Evolutionary conservation across 2,797 vertebrate genomes (phyloP).

Genomic region (Anabacerthia variegaticeps): DNA sequence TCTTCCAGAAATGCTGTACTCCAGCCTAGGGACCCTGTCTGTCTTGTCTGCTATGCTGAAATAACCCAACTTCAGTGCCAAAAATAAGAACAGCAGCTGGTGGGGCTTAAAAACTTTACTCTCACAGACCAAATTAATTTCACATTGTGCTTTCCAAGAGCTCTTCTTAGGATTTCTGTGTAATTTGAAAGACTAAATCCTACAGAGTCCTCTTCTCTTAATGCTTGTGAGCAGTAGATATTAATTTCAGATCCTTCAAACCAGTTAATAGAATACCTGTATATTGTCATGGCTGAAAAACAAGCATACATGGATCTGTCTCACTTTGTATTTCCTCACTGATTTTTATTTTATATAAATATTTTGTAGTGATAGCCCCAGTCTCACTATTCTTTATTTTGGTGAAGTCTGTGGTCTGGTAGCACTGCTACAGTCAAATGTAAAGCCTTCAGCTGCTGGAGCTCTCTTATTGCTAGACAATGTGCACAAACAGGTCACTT

Average conservation of each 20-base stretch:
- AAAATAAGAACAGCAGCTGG: constrained; percentile 12
- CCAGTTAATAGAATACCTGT: not conserved
- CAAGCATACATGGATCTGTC: not conserved
- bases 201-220: not conserved
- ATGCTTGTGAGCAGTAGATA: not conserved
- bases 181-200: not conserved
- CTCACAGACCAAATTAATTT: not conserved
- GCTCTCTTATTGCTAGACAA: not conserved
- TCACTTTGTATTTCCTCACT: not conserved
- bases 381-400: not conserved
- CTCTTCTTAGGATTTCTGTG: not conserved
- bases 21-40: not conserved
- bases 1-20: not conserved
- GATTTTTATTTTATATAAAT: not conserved
- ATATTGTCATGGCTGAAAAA: not conserved
- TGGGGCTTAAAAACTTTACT: not conserved
- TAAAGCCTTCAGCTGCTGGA: not conserved
- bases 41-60: not conserved
- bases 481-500: not conserved
- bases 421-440: not conserved
- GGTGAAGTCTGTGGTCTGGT: not conserved
- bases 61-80: not conserved
- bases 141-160: not conserved
- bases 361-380: not conserved
- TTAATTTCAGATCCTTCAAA: not conserved